Percentiles rank a stretch among this genome's conserved stretches.
Conservation (phyloP, 2,888 invertebrate genomes). For the Eudasyphora cyanicolor region DNA sequence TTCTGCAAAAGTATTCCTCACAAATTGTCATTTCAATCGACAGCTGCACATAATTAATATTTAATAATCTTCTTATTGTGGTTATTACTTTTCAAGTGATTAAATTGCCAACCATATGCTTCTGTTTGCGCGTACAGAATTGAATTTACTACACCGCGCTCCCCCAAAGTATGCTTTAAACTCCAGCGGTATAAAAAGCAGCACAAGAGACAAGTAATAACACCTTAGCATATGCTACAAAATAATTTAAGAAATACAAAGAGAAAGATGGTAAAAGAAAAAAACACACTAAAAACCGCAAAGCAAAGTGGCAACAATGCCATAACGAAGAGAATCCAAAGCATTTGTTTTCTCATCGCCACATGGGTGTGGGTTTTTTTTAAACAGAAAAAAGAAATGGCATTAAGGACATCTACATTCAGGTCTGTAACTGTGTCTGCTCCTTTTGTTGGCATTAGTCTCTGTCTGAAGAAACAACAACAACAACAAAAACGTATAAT, state of each 20-base stretch:
- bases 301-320: not conserved
- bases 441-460: not conserved
- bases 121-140: not conserved
- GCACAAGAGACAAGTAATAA: not conserved
- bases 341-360: slow-evolving; percentile 1
- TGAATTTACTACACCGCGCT: not conserved
- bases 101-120: not conserved
- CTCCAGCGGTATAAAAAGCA: not conserved
- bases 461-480: not conserved
- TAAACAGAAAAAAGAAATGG: too few species aligned
- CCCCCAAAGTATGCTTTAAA: not conserved
- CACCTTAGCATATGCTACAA: slow-evolving; percentile 11
- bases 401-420: too few species aligned
- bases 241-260: not conserved
- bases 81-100: not conserved
- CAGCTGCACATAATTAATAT: not conserved
- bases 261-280: not conserved
- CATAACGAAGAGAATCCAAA: not conserved
- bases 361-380: not conserved
- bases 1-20: too few species aligned
- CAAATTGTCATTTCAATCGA: not conserved
- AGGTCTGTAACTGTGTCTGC: not conserved
- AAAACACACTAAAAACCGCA: not conserved
- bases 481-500: not conserved
- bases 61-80: not conserved